These are phyloP conservation scores for Notolepis coatsorum DNA, from an alignment of 2,797 vertebrate species.

Conservation along the genomic window DNA sequence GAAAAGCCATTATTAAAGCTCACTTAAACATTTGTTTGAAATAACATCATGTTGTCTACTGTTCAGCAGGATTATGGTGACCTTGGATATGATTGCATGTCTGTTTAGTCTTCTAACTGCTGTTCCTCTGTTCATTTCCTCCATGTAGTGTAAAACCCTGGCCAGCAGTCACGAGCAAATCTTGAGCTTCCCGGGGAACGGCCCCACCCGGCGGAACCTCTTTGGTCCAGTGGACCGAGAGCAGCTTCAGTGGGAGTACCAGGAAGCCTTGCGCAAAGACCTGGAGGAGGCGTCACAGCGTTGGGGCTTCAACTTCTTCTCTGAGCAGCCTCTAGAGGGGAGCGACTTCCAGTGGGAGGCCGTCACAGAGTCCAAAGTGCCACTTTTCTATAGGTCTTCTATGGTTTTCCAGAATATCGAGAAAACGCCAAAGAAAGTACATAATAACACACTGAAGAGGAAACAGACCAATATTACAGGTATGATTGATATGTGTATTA, in stretches of 20 bases:
- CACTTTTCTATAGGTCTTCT: slow-evolving; percentile 72
- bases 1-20: too few relatives aligned
- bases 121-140: background rate
- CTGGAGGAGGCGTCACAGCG: slow-evolving; percentile 83
- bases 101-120: background rate
- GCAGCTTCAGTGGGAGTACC: slow-evolving; percentile 84
- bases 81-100: too few relatives aligned
- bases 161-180: slow-evolving; percentile 53
- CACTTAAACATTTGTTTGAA: too few relatives aligned
- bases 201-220: slow-evolving; percentile 81
- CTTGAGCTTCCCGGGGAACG: slow-evolving; percentile 55
- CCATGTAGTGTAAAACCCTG: slow-evolving; percentile 75
- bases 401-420: slow-evolving; percentile 35
- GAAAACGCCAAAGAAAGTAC: slow-evolving; percentile 56
- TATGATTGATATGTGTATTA: slow-evolving; percentile 19
- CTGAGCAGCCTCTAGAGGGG: slow-evolving; percentile 85
- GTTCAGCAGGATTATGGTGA: too few relatives aligned
- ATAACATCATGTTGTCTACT: too few relatives aligned
- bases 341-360: slow-evolving; percentile 87
- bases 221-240: slow-evolving; percentile 89
- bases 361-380: slow-evolving; percentile 69
- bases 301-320: slow-evolving; percentile 93
- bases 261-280: slow-evolving; percentile 68
- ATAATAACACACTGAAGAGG: slow-evolving; percentile 76
- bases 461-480: slow-evolving; percentile 93